Evolutionary conservation across 2,797 vertebrate genomes (phyloP), one percentile per base, ranked within the genome.

Genomic region (Pangasius sanitwongsei): DNA sequence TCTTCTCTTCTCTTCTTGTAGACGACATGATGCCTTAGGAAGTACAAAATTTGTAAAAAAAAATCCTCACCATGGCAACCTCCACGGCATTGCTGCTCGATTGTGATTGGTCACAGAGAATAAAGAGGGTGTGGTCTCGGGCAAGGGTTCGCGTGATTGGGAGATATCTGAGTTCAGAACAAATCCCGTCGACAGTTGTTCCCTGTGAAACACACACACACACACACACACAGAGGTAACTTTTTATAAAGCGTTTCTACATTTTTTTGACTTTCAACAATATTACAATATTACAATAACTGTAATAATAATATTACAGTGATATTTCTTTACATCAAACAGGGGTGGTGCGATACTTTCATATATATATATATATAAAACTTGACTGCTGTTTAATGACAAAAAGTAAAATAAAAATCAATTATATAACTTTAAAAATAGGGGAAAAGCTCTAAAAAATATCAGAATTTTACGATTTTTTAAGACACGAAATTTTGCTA

Each of bases 151-250:
- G 96, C 0, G 96, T 96, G 75, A 97, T 96, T 0, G 98, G 97
- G 85, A 99, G 96, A 90, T 97, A 97, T n/a, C 97, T 95, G 83
- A 99, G 97, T 93, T 99, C 98, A 0, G 96, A 97, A 94, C 98
- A 99, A 93, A 99, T 97, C 88, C 97, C 95, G 91, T 98, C 98
- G 89, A 98, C 97, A 0, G 97, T 99, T 91, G 98, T 98, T 74
- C 98, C 98, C 98, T 99, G 91, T 86, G 57, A 92, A 78, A 77
- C 50, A 82, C 61, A 87, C 65, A 82, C 83, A 80, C 84, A 85
- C 74, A 78, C 65, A 85, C 83, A 83, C 82, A 78, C 74, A 82
- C 83, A 48, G 0, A 57, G 31, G n/a, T 81, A 8, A 67, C 34
- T 9, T 67, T 84, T n/a, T 48, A n/a, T 48, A 48, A 0, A 8